Base-by-base conservation (phyloP, 2,113 vertebrate genomes). In the Elgaria multicarinata region DNA sequence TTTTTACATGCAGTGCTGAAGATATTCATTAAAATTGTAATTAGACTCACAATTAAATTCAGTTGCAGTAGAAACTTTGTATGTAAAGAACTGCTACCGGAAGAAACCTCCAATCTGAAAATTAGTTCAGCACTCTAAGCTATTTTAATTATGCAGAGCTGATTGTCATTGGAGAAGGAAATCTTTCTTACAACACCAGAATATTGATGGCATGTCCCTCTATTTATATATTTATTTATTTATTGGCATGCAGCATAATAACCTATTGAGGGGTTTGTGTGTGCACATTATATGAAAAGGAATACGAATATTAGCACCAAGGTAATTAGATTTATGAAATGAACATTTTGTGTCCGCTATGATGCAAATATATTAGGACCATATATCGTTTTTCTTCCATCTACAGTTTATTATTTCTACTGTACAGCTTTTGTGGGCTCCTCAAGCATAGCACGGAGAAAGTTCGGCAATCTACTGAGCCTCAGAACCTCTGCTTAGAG, bases 11-110 rank as follows among this genome's bases (percentile, higher is more conserved):
- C 97, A 94, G 97, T 88, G 94, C 93, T 96, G 95, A 94, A 96
- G 96, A 97, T 95, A 97, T 96, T 97, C 97, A 97, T 97, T 97
- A 97, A 97, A 97, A 97, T 97, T 97, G 96, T 97, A 97, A 97
- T 97, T 97, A 97, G 97, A 95, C 96, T 97, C 96, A 96, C 95
- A 95, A 97, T 97, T 97, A 97, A 96, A 97, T 97, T 97, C 96
- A 97, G 95, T 96, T 39, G 90, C 95, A 97, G 96, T 91, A 95
- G 96, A 97, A 97, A 97, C 96, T 97, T 96, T 95, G 92, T 95
- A 95, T 94, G 76, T 92, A 96, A 96, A 97, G 97, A 97, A 96
- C 97, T 96, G 96, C 96, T 97, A 96, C 95, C 95, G 96, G 97
- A 97, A 96, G 96, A 97, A 97, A 97, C 94, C 96, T 96, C 93